These are phyloP conservation scores for Noctuana brunneofusca DNA, from an alignment of 2,888 invertebrate species.

Conservation along the genomic window DNA sequence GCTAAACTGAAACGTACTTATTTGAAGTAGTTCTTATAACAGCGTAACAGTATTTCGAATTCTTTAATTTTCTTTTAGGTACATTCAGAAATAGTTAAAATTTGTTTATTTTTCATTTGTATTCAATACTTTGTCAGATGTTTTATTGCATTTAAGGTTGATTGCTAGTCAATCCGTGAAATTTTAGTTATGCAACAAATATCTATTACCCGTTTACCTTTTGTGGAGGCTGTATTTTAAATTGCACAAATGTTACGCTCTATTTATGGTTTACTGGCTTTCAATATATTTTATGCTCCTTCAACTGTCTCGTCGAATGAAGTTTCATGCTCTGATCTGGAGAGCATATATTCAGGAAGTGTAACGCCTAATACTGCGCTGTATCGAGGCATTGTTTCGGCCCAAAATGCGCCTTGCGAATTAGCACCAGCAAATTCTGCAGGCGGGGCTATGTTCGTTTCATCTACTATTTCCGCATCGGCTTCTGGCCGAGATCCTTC, in stretches of 20 bases:
- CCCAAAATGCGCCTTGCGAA: conserved; percentile 84
- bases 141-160: conserved; percentile 16
- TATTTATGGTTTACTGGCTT: conserved; percentile 60
- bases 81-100: conserved; percentile 1
- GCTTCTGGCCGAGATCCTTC: conserved; percentile 60
- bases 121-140: conserved; percentile 3
- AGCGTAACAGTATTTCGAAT: background rate
- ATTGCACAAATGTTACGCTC: conserved; percentile 75
- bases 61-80: background rate
- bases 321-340: conserved; percentile 86
- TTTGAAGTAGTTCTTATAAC: background rate
- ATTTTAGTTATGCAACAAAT: conserved; percentile 72
- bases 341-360: conserved; percentile 87
- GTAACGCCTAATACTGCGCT: conserved; percentile 85
- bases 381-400: conserved; percentile 86
- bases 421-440: conserved; percentile 80
- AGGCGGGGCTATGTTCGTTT: conserved; percentile 70
- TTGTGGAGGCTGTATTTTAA: conserved; percentile 63
- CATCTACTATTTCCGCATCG: conserved; percentile 60
- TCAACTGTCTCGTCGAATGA: conserved; percentile 84
- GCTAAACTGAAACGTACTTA: conserved; percentile 17
- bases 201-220: conserved; percentile 56
- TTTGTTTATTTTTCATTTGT: conserved; percentile 18
- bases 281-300: conserved; percentile 62
- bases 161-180: conserved; percentile 55